A percentile compares a stretch with the other conserved stretches of the same genome.
Conservation (phyloP, 2,888 invertebrate species). For the Amblyjoppa proteus region DNA sequence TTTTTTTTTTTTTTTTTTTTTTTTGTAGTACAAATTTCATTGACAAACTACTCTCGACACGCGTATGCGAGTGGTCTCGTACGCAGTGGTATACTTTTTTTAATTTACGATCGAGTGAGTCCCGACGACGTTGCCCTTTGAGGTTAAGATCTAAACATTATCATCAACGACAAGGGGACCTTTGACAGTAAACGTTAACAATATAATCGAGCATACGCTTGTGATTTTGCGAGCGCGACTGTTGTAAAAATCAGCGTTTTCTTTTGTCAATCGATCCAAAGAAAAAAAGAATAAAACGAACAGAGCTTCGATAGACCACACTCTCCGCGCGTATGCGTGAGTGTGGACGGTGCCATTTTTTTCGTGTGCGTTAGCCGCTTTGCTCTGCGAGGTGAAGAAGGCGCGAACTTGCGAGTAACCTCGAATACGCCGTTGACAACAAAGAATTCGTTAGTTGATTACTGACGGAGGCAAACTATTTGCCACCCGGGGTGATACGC, state of each 20-base stretch:
- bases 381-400: slow-evolving; percentile 19
- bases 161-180: neutral
- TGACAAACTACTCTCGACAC: neutral
- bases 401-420: slow-evolving; percentile 59
- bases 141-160: slow-evolving; percentile 17
- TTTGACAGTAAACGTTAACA: neutral
- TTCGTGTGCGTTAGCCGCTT: slow-evolving; percentile 48
- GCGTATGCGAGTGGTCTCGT: neutral
- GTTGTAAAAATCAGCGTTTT: neutral
- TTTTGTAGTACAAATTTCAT: neutral
- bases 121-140: neutral
- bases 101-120: neutral
- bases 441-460: neutral
- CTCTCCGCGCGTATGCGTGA: slow-evolving; percentile 13
- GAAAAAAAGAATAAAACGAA: slow-evolving; percentile 6
- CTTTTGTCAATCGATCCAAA: neutral
- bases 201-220: neutral
- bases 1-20: no score
- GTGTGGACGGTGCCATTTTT: slow-evolving; percentile 74
- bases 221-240: neutral
- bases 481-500: slow-evolving; percentile 19
- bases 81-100: neutral
- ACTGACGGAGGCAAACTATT: slow-evolving; percentile 3
- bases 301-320: neutral
- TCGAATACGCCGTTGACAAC: slow-evolving; percentile 45